Evolutionary conservation across 1,140 invertebrate genomes (phyloP), one percentile per base, ranked within the genome.

Genomic region (Bradysia coprophila): DNA sequence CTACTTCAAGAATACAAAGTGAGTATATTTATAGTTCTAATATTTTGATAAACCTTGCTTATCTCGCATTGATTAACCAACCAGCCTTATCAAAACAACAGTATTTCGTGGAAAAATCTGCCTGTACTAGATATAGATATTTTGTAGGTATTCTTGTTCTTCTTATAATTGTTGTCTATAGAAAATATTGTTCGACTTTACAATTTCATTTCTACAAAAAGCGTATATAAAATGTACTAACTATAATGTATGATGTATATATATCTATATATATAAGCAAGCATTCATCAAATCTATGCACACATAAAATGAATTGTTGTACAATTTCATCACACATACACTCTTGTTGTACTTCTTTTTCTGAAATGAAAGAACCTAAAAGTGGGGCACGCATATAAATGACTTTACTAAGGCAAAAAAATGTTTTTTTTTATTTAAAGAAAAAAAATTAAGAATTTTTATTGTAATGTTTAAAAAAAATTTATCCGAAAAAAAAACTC

Each of bases 1-100:
- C 48, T 61, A 38, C 48, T 61, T 44, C 58, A 61, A 49, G 58
- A 60, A 48, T 61, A 61, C 50, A 61, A 61, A 49, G 49, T 51
- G 33, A 48, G 47, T 42, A 20, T 28, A 21, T 37, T 37, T 37
- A 22, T 28, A 28, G 24, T 28, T 28, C 24, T 28, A 28, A 28
- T 28, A 37, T 15, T 6, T 6, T 37, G 11, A 37, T 15, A 37
- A 37, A 13, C 18, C 18, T 37, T 5, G 11, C 13, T 37, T 37
- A 13, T 15, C 18, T 37, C 18, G 34, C 9, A 37, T 37, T 13
- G 18, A 15, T 37, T 37, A 37, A 13, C 24, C 24, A 13, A 28
- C 24, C 24, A 13, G 13, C 24, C 24, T 28, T 28, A 28, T 28
- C 24, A 28, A 6, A 6, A 28, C 13, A 6, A 28, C 24, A 37